Percentiles rank a stretch among this genome's conserved stretches.
These are phyloP conservation scores for Machimus atricapillus DNA, from an alignment of 2,888 invertebrate species.

Conservation along the genomic window DNA sequence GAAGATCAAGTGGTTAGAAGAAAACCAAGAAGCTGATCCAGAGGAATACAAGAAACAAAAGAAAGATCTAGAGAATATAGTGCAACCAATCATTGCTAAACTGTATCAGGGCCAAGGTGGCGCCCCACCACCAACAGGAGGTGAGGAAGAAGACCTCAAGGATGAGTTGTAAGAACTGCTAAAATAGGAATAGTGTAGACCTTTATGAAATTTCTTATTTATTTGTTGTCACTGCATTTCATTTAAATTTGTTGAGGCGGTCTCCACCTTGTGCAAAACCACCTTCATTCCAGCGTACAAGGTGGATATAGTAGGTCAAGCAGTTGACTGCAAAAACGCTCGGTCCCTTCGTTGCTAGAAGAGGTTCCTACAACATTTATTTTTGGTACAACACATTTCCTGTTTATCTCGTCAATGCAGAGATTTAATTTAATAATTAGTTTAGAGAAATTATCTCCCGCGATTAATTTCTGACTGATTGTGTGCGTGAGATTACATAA, in stretches of 20 bases:
- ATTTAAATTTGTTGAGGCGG: not conserved
- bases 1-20: conserved; percentile 97
- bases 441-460: conserved; percentile 29
- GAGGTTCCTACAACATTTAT: conserved; percentile 12
- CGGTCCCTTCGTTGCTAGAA: conserved; percentile 40
- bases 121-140: conserved; percentile 74
- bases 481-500: conserved; percentile 40
- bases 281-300: conserved; percentile 9
- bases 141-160: conserved; percentile 76
- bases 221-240: conserved; percentile 29
- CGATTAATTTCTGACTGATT: conserved; percentile 44
- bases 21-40: conserved; percentile 89
- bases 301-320: not conserved
- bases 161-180: conserved; percentile 75
- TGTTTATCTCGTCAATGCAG: conserved; percentile 20
- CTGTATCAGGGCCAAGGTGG: conserved; percentile 89
- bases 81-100: conserved; percentile 97
- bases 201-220: conserved; percentile 30
- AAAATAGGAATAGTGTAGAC: conserved; percentile 20
- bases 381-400: conserved; percentile 1
- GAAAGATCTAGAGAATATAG: conserved; percentile 93
- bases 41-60: conserved; percentile 94
- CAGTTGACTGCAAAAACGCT: not conserved
- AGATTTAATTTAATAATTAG: conserved; percentile 33
- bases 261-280: not conserved